These are phyloP conservation scores for Hypercompe scribonia DNA, from an alignment of 2,888 invertebrate species.

Conservation along the genomic window DNA sequence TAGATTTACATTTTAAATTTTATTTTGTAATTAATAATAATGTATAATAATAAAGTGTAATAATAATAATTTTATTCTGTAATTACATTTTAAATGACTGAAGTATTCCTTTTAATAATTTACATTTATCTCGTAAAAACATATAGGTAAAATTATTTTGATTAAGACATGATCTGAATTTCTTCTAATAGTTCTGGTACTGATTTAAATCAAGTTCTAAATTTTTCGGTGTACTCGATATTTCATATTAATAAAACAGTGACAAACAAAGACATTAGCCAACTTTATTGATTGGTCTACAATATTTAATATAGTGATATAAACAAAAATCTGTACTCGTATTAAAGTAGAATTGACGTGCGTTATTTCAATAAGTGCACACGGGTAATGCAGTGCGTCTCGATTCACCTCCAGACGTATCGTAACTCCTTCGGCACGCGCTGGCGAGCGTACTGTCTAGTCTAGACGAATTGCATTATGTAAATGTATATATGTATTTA, in stretches of 20 bases:
- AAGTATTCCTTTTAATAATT: no score
- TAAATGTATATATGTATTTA: constrained; percentile 76
- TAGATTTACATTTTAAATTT: no score
- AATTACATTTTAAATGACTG: no score
- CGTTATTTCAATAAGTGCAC: constrained; percentile 49
- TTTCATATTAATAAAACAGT: neutral
- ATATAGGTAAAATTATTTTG: no score
- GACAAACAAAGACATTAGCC: neutral
- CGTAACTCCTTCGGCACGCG: constrained; percentile 64
- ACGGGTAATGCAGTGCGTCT: constrained; percentile 65
- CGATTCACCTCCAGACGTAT: constrained; percentile 78
- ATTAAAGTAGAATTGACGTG: neutral
- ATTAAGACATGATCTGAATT: no score
- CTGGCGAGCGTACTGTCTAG: constrained; percentile 73
- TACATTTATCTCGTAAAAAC: no score
- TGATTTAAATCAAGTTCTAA: no score
- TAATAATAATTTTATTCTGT: no score
- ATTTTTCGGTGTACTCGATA: no score
- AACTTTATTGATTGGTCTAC: neutral
- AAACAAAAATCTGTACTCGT: neutral
- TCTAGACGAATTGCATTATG: constrained; percentile 86
- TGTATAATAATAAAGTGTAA: no score
- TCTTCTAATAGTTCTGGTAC: no score
- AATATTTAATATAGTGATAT: neutral
- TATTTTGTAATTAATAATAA: no score